Evolutionary conservation across 2,888 invertebrate genomes (phyloP), one percentile per base, ranked within the genome.

Genomic region (Dioctria rufipes): DNA sequence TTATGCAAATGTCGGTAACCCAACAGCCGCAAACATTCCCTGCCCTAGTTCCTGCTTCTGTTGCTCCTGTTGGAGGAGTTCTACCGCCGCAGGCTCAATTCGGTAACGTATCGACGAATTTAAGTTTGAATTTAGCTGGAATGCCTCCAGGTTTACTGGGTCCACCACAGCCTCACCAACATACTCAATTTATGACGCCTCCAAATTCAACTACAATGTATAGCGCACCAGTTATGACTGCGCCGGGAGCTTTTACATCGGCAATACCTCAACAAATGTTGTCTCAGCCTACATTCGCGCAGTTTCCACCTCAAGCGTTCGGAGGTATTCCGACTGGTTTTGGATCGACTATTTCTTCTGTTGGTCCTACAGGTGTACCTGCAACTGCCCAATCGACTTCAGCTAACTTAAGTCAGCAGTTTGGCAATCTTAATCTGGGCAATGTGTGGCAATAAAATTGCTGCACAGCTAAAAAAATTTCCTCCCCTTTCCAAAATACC

Each of bases 361-460:
- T 60, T 13, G 66, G 75, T 25, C 43, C 42, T 58, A 42, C 65
- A 13, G 78, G 78, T 6, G 54, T 78, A 39, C 51, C 75, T 25
- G 65, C 67, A 43, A 49, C 49, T 40, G 60, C 77, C 13, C 82
- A 73, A 81, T 81, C 86, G 49, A 82, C 84, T 80, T 85, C 88
- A 71, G 84, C 86, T 77, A 89, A 88, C 84, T 84, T 89, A 81
- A 89, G 88, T 83, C 89, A 89, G 84, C 89, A 89, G 84, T 89
- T 89, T 84, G 88, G 89, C 75, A 89, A 89, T 84, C 85, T 89
- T 80, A 89, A 89, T 85, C 87, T 89, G 82, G 89, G 89, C 66
- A 89, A 89, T 86, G 89, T 89, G 84, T 89, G 89, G 89, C 89
- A 89, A 88, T 89, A 88, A 87, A 85, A 37, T 8, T 66, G 51